phyloP scores from a whole-genome alignment of 2,888 invertebrate genomes.

The Cremastinae sp. region DNA sequence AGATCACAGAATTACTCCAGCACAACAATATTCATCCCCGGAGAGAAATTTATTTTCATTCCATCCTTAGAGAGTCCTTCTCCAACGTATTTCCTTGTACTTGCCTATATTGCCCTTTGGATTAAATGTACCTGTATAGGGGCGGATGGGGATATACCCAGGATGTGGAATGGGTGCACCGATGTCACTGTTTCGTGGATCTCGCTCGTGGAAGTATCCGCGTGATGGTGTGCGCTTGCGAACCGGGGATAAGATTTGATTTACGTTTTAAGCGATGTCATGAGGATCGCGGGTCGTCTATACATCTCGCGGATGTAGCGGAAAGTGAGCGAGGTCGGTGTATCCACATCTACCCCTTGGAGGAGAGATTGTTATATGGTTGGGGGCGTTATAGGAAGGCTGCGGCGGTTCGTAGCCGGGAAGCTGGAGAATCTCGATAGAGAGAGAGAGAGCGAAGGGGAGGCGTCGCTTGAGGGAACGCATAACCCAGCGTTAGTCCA shows the following conservation, averaged over 20 bases:
- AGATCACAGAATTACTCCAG: conserved; percentile 42
- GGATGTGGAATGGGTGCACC: conserved; percentile 18
- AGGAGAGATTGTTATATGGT: conserved; percentile 37
- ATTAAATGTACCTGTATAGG: conserved; percentile 55
- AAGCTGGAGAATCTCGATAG: conserved; percentile 38
- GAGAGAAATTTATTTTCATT: conserved; percentile 61
- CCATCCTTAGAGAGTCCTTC: conserved; percentile 52
- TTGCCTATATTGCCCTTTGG: conserved; percentile 40
- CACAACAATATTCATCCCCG: conserved; percentile 53
- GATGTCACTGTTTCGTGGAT: conserved; percentile 42
- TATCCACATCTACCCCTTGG: conserved; percentile 39
- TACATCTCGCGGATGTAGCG: conserved; percentile 20
- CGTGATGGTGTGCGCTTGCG: conserved; percentile 9
- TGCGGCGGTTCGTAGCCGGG: conserved; percentile 31
- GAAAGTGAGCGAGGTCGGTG: conserved; percentile 14
- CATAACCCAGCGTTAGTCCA: conserved; percentile 56
- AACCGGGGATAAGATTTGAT: conserved; percentile 61
- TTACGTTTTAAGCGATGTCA: conserved; percentile 61
- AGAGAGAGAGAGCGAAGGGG: conserved; percentile 27
- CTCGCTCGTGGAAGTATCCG: conserved; percentile 42
- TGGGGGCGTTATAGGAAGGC: conserved; percentile 24
- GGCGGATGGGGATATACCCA: conserved; percentile 23
- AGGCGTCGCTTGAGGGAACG: conserved; percentile 9
- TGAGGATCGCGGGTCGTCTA: conserved; percentile 48
- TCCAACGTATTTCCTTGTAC: conserved; percentile 31